A percentile compares a stretch with the other conserved stretches of the same genome.
Conservation (phyloP, 2,888 invertebrate genomes). For the Argynnis bischoffii region DNA sequence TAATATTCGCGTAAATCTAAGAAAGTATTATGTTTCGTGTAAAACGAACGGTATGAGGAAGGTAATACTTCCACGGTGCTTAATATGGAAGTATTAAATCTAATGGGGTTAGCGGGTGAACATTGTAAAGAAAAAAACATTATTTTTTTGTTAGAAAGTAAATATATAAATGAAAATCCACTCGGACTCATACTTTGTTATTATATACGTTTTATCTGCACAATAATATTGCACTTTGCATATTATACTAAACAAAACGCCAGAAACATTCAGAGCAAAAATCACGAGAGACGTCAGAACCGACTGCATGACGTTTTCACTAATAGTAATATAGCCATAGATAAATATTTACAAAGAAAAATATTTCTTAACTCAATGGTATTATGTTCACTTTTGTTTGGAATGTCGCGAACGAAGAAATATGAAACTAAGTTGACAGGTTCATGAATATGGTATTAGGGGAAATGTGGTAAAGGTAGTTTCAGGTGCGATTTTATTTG, state of each 20-base stretch:
- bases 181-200: no score
- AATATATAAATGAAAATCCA: no score
- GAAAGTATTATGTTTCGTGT: no score
- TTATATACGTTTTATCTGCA: background rate
- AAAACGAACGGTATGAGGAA: no score
- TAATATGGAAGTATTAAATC: no score
- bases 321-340: conserved; percentile 16
- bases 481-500: conserved; percentile 26
- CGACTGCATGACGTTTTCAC: conserved; percentile 13
- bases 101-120: no score
- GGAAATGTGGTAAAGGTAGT: conserved; percentile 24
- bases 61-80: no score
- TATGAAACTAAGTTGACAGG: conserved; percentile 13
- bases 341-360: background rate
- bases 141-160: no score
- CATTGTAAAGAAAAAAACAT: no score
- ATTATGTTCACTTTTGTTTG: conserved; percentile 4
- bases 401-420: background rate
- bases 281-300: conserved; percentile 17
- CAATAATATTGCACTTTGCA: conserved; percentile 12
- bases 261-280: conserved; percentile 15
- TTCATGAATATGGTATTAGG: conserved; percentile 32
- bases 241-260: conserved; percentile 11
- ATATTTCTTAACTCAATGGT: background rate
- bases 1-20: no score